Percentiles rank a stretch among this genome's conserved stretches.
phyloP scores from a whole-genome alignment of 2,888 invertebrate species.

The Ectemnius cavifrons region DNA sequence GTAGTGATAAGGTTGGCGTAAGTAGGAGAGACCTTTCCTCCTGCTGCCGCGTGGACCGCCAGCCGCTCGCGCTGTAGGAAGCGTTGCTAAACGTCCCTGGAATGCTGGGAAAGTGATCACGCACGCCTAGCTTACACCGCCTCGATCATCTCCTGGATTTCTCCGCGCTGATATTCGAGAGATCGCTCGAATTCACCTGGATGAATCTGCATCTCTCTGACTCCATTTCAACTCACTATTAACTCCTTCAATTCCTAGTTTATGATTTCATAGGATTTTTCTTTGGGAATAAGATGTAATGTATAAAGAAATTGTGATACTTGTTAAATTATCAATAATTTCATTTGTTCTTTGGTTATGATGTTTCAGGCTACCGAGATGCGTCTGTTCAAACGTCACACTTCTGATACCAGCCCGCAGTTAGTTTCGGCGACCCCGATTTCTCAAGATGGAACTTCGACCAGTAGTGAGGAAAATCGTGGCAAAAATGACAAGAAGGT shows the following conservation, averaged over 20 bases:
- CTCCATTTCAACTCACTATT: too few relatives aligned
- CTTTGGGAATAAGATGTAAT: too few relatives aligned
- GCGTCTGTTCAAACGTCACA: conserved; percentile 80
- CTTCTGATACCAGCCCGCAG: conserved; percentile 81
- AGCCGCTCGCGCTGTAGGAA: conserved; percentile 44
- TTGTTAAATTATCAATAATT: too few relatives aligned
- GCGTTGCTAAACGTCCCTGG: conserved; percentile 61
- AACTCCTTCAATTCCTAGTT: too few relatives aligned
- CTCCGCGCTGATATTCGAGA: neutral
- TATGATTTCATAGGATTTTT: too few relatives aligned
- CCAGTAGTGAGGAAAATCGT: conserved; percentile 22
- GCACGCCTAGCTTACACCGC: neutral
- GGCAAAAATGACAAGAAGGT: conserved; percentile 27
- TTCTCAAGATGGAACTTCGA: conserved; percentile 61
- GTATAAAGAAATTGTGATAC: too few relatives aligned
- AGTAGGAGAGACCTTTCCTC: conserved; percentile 46
- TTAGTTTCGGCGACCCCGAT: conserved; percentile 78
- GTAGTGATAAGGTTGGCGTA: conserved; percentile 46
- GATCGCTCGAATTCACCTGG: neutral
- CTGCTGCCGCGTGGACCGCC: conserved; percentile 26
- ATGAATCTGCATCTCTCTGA: too few relatives aligned
- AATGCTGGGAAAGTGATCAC: conserved; percentile 65
- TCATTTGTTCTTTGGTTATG: neutral
- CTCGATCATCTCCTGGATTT: conserved; percentile 3
- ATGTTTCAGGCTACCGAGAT: conserved; percentile 67